A percentile compares a stretch with the other conserved stretches of the same genome.
Conservation (phyloP, 2,797 vertebrate genomes). For the Buceros bicornis region DNA sequence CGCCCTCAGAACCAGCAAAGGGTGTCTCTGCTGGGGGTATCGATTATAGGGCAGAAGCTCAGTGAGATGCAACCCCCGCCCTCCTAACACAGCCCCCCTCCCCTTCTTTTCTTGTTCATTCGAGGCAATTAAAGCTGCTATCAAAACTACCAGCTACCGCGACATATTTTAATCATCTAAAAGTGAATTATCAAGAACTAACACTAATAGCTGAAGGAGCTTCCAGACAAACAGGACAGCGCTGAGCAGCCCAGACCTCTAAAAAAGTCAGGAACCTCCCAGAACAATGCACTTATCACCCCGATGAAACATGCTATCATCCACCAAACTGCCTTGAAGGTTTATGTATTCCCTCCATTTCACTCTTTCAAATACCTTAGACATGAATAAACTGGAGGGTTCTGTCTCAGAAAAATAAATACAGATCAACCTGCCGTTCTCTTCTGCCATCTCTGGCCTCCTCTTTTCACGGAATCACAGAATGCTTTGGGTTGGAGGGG, state of each 20-base stretch:
- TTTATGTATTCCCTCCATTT: neutral
- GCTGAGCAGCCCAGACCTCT: neutral
- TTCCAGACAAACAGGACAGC: neutral
- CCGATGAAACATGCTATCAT: neutral
- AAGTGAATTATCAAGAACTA: neutral
- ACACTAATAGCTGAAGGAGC: neutral
- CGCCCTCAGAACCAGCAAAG: accelerated
- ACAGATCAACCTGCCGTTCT: neutral
- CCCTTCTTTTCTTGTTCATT: neutral
- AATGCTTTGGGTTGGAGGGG: no score
- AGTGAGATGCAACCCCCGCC: accelerated
- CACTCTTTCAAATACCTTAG: neutral
- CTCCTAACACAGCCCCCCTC: neutral
- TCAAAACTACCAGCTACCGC: neutral
- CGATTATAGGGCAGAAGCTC: neutral
- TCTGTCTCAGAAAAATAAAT: neutral
- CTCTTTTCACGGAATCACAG: neutral
- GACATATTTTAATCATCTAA: accelerated
- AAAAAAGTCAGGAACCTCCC: neutral
- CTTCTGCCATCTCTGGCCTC: neutral
- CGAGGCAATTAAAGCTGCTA: neutral
- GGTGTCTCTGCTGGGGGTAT: neutral
- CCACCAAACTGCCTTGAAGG: neutral
- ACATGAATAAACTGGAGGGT: neutral
- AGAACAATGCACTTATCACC: neutral